Evolutionary conservation across 2,113 vertebrate genomes (phyloP), one percentile per base, ranked within the genome.

Genomic region (Eurypyga helias): DNA sequence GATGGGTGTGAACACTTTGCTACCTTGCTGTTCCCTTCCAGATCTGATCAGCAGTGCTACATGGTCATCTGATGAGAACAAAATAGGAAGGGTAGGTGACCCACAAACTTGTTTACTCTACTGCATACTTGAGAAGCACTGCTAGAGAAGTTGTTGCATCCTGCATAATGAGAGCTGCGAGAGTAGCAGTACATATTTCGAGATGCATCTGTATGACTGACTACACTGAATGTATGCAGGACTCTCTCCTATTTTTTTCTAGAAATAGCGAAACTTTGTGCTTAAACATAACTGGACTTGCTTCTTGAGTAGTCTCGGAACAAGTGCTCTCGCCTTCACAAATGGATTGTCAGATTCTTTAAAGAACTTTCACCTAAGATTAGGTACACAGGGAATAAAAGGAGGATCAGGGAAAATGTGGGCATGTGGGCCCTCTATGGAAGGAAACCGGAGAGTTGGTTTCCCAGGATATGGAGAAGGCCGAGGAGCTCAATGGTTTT

Each of bases 191-290:
- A 33, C 0, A 0, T 57, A 5, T 58, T 54, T 69, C 0, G 4
- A 43, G 52, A 13, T 0, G 6, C 13, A 92, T 29, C n/a, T 31
- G 21, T 28, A 15, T 33, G 31, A 20, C 43, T 49, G 13, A 52
- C 11, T 76, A 46, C 41, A 8, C 29, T 58, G 33, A 3, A 25
- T 33, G 13, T 10, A 10, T 87, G 58, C 41, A 73, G 21, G 13
- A 10, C 15, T 36, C 33, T 10, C 17, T 24, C 29, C 24, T 48
- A 0, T 62, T 46, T 9, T 43, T 65, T 72, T 6, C 4, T 0
- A 2, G 15, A 62, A 71, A 29, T 0, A 64, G 15, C 41, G 36
- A 73, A 52, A 34, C 70, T 31, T 62, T 23, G 46, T 17, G 10
- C 62, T 81, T 58, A 23, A 43, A 33, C 7, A 4, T 46, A 43